phyloP scores from a whole-genome alignment of 2,888 invertebrate genomes.

The Latheticus oryzae region DNA sequence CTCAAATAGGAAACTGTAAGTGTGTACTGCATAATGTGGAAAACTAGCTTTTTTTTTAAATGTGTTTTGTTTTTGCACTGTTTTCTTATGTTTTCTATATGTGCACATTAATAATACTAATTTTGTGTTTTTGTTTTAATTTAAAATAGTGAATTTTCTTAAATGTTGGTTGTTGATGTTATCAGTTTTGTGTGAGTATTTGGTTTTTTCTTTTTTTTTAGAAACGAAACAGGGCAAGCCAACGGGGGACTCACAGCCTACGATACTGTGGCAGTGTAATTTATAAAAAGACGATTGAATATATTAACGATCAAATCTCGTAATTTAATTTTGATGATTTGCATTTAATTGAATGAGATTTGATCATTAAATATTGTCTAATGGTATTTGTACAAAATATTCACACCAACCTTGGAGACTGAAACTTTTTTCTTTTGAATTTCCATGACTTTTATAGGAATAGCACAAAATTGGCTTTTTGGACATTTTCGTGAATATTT shows the following conservation, averaged over 20 bases:
- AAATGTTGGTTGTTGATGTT: too few relatives aligned
- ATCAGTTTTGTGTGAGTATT: constrained; percentile 23
- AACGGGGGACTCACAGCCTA: constrained; percentile 96
- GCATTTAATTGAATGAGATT: constrained; percentile 10
- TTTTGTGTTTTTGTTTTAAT: constrained; percentile 15
- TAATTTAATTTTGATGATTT: constrained; percentile 8
- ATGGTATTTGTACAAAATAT: constrained; percentile 53
- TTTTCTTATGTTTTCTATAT: constrained; percentile 51
- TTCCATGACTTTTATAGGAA: constrained; percentile 41
- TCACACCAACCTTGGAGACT: constrained; percentile 54
- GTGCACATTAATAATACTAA: constrained; percentile 44
- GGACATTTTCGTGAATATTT: constrained; percentile 48
- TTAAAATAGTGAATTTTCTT: too few relatives aligned
- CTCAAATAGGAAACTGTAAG: constrained; percentile 83
- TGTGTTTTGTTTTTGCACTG: constrained; percentile 46
- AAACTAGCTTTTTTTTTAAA: constrained; percentile 44
- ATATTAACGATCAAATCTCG: constrained; percentile 33
- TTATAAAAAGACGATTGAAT: constrained; percentile 71
- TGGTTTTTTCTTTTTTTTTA: constrained; percentile 62
- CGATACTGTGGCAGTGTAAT: constrained; percentile 99
- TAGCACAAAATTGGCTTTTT: constrained; percentile 44
- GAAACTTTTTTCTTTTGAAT: constrained; percentile 47
- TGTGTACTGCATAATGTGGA: constrained; percentile 62
- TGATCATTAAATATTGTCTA: constrained; percentile 26
- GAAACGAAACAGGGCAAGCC: constrained; percentile 93